Percentiles rank a stretch among this genome's conserved stretches.
Evolutionary conservation across 1,140 invertebrate species (phyloP).

Genomic region (Lethocerus indicus): DNA sequence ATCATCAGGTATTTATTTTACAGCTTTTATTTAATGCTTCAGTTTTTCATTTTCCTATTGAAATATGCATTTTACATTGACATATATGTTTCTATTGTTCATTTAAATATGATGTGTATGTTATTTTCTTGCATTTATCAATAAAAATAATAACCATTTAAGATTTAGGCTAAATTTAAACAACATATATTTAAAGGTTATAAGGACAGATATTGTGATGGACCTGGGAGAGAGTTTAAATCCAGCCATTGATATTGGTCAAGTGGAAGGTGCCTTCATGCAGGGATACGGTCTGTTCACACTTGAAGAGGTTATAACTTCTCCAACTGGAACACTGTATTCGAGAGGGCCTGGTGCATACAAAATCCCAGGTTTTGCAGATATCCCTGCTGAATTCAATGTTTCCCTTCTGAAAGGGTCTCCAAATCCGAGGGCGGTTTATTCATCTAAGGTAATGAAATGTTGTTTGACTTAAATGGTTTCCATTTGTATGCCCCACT

Average conservation of each 20-base stretch:
- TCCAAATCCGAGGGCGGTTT: constrained; percentile 76
- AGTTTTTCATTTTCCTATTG: not conserved
- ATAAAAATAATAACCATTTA: not conserved
- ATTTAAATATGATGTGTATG: constrained; percentile 7
- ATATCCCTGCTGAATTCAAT: constrained; percentile 84
- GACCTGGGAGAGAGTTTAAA: constrained; percentile 85
- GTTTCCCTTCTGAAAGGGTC: constrained; percentile 77
- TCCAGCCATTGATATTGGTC: constrained; percentile 90
- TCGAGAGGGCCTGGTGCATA: constrained; percentile 83
- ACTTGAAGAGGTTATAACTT: constrained; percentile 75
- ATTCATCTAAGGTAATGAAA: constrained; percentile 88
- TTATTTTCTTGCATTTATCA: not conserved
- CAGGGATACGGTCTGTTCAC: constrained; percentile 88
- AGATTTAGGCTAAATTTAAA: not conserved
- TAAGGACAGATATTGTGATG: constrained; percentile 88
- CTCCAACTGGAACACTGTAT: constrained; percentile 60
- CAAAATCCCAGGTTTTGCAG: constrained; percentile 79
- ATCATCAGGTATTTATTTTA: constrained; percentile 43
- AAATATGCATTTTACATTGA: not conserved
- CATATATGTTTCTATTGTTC: not conserved
- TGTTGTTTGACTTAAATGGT: too few relatives aligned
- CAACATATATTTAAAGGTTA: constrained; percentile 31
- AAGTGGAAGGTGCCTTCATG: constrained; percentile 85
- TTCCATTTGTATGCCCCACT: too few relatives aligned
- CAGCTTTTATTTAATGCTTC: not conserved